Evolutionary conservation across 2,888 invertebrate genomes (phyloP), one percentile per base, ranked within the genome.

Genomic region (Nomada ruficornis): DNA sequence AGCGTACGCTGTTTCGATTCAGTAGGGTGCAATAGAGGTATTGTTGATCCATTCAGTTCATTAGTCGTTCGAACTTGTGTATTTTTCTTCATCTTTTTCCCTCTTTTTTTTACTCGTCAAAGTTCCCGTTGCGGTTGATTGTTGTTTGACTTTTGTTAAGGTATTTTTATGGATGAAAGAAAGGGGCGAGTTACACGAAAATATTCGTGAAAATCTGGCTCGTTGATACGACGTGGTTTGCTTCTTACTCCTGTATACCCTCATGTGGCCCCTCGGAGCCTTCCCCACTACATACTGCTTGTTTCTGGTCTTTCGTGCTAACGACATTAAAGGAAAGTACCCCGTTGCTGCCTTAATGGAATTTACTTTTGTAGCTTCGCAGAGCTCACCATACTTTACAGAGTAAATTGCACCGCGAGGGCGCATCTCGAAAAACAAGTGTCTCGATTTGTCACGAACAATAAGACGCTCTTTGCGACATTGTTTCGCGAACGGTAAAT

Each of bases 361-460:
- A 91, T 91, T 91, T 90, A 91, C 90, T 91, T 91, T 91, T 91
- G 89, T 88, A 90, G 89, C 90, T 91, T 90, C 90, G 82, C 85
- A 77, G 86, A 83, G 84, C 82, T 81, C 76, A 50, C 80, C 63
- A 82, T 86, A 79, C 83, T 78, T 83, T 74, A 79, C 78, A 36
- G 70, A 86, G 87, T 87, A 85, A 89, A 90, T 90, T 89, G 88
- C 87, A 89, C 85, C 84, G 87, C 69, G 68, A 80, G 79, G 83
- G 75, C 50, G 79, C 71, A 71, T 68, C 82, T 77, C 75, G 85
- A 77, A 87, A 89, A 89, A 89, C 88, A 87, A 90, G 85, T 90
- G 85, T 89, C 86, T 76, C 80, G 80, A 80, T 83, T 80, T 83
- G 73, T 77, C 68, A 64, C 62, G 72, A 26, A 84, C 71, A 79